phyloP scores from a whole-genome alignment of 2,888 invertebrate species.

The Beris chalybata region DNA sequence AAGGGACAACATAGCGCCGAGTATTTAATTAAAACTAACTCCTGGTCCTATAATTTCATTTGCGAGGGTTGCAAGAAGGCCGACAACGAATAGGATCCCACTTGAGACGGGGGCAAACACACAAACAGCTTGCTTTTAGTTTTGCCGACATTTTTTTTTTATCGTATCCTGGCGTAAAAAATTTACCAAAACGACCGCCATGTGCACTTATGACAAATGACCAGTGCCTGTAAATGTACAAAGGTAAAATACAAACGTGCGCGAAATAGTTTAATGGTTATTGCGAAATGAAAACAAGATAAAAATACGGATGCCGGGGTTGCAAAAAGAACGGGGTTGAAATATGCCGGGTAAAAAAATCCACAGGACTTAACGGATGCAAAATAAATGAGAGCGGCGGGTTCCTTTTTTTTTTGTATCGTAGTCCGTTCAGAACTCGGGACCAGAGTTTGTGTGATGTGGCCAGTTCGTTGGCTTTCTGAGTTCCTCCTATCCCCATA shows the following conservation, averaged over 20 bases:
- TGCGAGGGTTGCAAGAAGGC: neutral
- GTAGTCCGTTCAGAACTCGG: neutral
- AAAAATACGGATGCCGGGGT: constrained; percentile 4
- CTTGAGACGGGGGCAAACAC: constrained; percentile 1
- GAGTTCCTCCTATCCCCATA: neutral
- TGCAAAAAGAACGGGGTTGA: neutral
- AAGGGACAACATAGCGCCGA: constrained; percentile 9
- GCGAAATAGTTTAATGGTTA: constrained; percentile 35
- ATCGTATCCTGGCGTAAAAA: neutral
- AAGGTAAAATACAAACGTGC: constrained; percentile 27
- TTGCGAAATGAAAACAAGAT: constrained; percentile 26
- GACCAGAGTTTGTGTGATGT: constrained; percentile 13
- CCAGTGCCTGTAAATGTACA: constrained; percentile 15
- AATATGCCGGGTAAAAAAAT: constrained; percentile 1
- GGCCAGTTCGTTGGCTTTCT: constrained; percentile 12
- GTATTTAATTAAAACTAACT: constrained; percentile 15
- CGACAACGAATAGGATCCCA: constrained; percentile 7
- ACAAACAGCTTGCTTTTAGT: neutral
- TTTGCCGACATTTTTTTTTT: neutral
- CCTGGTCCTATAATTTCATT: constrained; percentile 16
- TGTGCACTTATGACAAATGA: constrained; percentile 34
- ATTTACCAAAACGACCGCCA: constrained; percentile 17
- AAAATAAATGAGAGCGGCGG: constrained; percentile 1
- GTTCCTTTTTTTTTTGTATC: neutral
- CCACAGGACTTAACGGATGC: neutral